These are phyloP conservation scores for Phodopus roborovskii DNA, from an alignment of 2,113 vertebrate genomes.

Conservation along the genomic window DNA sequence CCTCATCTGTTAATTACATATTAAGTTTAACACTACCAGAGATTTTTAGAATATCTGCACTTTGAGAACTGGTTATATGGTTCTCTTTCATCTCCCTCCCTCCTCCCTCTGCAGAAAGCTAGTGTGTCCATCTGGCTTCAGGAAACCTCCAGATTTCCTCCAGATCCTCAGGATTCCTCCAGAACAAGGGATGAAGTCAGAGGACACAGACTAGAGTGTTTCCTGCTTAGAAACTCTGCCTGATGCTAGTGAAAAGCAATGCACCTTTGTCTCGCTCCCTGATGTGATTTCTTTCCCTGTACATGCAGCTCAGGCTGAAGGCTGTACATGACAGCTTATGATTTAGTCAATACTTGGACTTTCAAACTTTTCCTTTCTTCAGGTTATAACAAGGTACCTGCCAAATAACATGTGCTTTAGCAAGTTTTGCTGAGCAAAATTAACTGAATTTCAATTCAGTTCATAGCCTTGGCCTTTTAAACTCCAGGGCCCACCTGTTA, in stretches of 20 bases:
- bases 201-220: background rate
- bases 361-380: background rate
- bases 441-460: background rate
- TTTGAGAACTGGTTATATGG: background rate
- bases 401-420: background rate
- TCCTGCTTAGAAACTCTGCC: background rate
- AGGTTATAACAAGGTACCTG: background rate
- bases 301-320: background rate
- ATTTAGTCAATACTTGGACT: background rate
- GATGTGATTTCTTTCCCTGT: background rate
- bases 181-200: background rate
- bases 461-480: background rate
- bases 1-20: constrained; percentile 33
- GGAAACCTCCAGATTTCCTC: no score
- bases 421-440: background rate
- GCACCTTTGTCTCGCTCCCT: background rate
- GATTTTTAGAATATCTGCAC: background rate
- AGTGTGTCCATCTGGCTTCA: background rate
- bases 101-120: background rate
- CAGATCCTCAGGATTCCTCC: no score
- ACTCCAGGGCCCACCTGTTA: background rate
- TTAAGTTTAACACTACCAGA: background rate
- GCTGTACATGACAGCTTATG: background rate
- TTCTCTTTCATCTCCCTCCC: background rate
- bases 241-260: background rate